These are phyloP conservation scores for Anagyrus pseudococci DNA, from an alignment of 2,888 invertebrate species.

Conservation along the genomic window DNA sequence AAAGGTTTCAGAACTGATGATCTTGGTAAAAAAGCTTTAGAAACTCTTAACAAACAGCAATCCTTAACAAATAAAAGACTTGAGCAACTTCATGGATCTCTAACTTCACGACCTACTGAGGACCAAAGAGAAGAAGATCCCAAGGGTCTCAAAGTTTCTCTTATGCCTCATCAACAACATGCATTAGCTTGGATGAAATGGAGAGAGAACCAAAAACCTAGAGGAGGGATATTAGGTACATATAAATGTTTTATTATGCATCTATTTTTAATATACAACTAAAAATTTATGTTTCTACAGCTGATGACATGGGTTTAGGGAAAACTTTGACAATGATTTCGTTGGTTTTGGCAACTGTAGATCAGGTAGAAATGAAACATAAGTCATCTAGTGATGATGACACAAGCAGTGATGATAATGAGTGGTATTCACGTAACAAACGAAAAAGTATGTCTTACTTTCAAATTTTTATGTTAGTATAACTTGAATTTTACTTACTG, in stretches of 20 bases:
- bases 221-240: slow-evolving; percentile 86
- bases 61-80: slow-evolving; percentile 75
- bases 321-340: slow-evolving; percentile 87
- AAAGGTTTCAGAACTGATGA: slow-evolving; percentile 24
- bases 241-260: slow-evolving; percentile 1
- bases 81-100: slow-evolving; percentile 74
- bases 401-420: slow-evolving; percentile 41
- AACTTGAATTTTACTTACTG: neutral
- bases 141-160: slow-evolving; percentile 67
- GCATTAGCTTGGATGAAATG: slow-evolving; percentile 89
- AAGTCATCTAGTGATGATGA: slow-evolving; percentile 59
- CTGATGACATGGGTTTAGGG: slow-evolving; percentile 84
- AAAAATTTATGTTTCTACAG: slow-evolving; percentile 51
- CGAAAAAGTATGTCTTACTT: slow-evolving; percentile 28
- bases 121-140: slow-evolving; percentile 69
- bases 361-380: too few species aligned
- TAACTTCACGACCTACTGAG: slow-evolving; percentile 72
- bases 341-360: slow-evolving; percentile 65
- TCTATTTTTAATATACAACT: neutral
- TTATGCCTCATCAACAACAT: slow-evolving; percentile 86
- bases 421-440: slow-evolving; percentile 36
- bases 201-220: slow-evolving; percentile 85
- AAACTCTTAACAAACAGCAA: slow-evolving; percentile 73
- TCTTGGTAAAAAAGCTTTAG: slow-evolving; percentile 65
- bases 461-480: too few species aligned